Evolutionary conservation across 2,888 invertebrate genomes (phyloP).

Genomic region (Catocala fraxini): DNA sequence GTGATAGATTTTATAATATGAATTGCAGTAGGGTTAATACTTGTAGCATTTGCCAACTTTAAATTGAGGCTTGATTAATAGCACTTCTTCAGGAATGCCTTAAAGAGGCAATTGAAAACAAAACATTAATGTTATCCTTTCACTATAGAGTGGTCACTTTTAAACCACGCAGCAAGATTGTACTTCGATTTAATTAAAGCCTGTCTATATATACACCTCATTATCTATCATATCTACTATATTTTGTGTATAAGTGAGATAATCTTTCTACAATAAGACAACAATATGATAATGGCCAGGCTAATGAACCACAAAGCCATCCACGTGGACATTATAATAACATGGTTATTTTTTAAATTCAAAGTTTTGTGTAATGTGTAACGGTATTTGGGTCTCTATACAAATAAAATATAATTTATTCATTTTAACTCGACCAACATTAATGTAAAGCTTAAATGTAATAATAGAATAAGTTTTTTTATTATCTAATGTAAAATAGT

Average conservation of each 20-base stretch:
- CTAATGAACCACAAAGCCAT: not conserved
- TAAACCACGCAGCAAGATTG: not conserved
- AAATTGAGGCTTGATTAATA: slow-evolving; percentile 3
- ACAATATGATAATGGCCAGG: not conserved
- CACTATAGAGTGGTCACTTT: slow-evolving; percentile 13
- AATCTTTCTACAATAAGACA: not conserved
- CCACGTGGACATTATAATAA: not conserved
- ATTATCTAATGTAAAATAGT: slow-evolving; percentile 9
- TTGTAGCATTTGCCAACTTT: not conserved
- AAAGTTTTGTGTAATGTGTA: too few species aligned
- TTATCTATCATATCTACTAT: not conserved
- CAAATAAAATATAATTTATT: not conserved
- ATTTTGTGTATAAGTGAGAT: not conserved
- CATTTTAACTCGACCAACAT: too few species aligned
- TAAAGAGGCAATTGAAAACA: slow-evolving; percentile 6
- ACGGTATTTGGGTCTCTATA: not conserved
- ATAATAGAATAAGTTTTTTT: not conserved
- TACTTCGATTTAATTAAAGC: not conserved
- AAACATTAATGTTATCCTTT: slow-evolving; percentile 1
- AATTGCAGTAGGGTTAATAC: not conserved
- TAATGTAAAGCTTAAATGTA: too few species aligned
- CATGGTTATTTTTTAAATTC: too few species aligned
- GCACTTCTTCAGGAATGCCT: not conserved
- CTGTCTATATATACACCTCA: not conserved
- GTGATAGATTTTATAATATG: not conserved